phyloP scores from a whole-genome alignment of 2,113 vertebrate species.

The Prietella phreatophila region DNA sequence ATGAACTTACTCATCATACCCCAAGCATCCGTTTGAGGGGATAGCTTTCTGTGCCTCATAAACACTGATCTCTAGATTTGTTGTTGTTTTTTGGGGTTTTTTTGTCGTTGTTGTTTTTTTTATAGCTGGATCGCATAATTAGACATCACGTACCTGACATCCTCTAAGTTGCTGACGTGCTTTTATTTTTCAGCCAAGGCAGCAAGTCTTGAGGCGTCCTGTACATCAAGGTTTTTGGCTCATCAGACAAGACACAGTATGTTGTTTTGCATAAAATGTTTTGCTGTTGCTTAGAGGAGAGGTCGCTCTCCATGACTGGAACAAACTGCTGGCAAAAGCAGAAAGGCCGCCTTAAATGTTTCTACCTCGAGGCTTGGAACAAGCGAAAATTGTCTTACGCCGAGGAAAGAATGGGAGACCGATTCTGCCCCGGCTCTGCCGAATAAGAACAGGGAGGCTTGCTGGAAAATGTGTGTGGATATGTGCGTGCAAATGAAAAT shows the following conservation, averaged over 20 bases:
- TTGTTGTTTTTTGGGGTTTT: too few species aligned
- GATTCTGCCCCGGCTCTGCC: neutral
- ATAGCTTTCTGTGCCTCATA: neutral
- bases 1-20: neutral
- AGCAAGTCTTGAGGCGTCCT: slow-evolving; percentile 59
- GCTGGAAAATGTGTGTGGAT: slow-evolving; percentile 31
- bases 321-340: slow-evolving; percentile 25
- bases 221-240: slow-evolving; percentile 54
- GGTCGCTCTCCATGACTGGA: slow-evolving; percentile 44
- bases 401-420: neutral
- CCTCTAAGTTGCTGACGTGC: slow-evolving; percentile 62
- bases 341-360: slow-evolving; percentile 1
- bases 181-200: slow-evolving; percentile 62
- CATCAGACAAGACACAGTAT: slow-evolving; percentile 61
- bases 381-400: neutral
- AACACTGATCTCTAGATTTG: slow-evolving; percentile 8
- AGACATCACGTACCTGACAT: slow-evolving; percentile 67
- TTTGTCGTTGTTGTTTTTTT: neutral
- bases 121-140: slow-evolving; percentile 56
- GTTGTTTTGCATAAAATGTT: slow-evolving; percentile 62
- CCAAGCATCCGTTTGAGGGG: neutral
- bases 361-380: slow-evolving; percentile 21
- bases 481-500: slow-evolving; percentile 44
- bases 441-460: slow-evolving; percentile 11
- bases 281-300: slow-evolving; percentile 59